Evolutionary conservation across 2,888 invertebrate genomes (phyloP).

Genomic region (Onchidella celtica): DNA sequence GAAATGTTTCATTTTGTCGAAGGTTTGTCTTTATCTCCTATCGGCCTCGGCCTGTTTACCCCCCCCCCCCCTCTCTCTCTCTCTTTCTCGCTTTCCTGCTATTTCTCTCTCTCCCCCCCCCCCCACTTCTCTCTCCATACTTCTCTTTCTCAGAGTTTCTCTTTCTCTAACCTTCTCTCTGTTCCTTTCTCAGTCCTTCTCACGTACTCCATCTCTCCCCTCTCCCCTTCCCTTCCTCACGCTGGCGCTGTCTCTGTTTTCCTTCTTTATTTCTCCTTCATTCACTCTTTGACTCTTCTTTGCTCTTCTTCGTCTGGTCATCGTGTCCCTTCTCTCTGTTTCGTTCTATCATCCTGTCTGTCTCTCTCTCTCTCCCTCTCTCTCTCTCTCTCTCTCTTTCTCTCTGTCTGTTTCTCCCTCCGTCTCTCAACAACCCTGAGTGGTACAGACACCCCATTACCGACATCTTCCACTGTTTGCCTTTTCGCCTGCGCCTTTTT

Average conservation of each 20-base stretch:
- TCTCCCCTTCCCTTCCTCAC: background rate
- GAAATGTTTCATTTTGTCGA: too few species aligned
- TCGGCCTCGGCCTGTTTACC: background rate
- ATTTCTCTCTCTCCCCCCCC: background rate
- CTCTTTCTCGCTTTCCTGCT: background rate
- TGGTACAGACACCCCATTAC: conserved; percentile 4
- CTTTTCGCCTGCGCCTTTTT: conserved; percentile 21
- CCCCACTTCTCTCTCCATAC: background rate
- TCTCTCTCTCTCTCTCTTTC: too few species aligned
- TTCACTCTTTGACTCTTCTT: background rate
- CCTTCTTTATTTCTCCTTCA: background rate
- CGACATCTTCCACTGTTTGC: conserved; percentile 11
- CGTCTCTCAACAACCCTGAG: background rate
- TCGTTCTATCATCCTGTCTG: background rate
- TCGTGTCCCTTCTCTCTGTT: background rate
- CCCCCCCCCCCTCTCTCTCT: background rate
- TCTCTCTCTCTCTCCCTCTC: background rate
- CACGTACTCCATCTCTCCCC: background rate
- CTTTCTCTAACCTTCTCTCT: background rate
- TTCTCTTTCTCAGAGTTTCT: too few species aligned
- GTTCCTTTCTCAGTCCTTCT: background rate
- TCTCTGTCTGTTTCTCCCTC: background rate
- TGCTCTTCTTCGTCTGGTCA: background rate
- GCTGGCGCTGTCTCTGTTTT: too few species aligned
- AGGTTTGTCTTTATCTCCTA: too few species aligned